Percentiles rank a stretch among this genome's conserved stretches.
These are phyloP conservation scores for Upupa epops DNA, from an alignment of 2,113 vertebrate species.

Conservation along the genomic window DNA sequence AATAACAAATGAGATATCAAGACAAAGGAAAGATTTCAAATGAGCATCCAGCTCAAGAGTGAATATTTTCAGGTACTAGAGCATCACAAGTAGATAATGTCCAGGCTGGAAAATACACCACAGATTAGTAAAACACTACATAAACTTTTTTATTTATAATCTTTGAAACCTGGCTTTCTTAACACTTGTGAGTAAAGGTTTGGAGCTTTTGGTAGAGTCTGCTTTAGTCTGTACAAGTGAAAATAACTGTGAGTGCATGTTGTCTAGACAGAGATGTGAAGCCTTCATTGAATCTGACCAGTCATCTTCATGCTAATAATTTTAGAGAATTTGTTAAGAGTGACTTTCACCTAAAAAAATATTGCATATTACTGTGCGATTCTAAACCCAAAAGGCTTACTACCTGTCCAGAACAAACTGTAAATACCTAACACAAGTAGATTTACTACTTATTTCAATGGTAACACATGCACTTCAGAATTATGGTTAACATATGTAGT, in stretches of 20 bases:
- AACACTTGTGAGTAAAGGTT: neutral
- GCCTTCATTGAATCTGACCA: neutral
- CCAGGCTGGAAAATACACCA: neutral
- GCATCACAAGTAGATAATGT: neutral
- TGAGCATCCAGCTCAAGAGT: neutral
- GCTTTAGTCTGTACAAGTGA: neutral
- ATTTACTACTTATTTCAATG: neutral
- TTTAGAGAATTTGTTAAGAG: neutral
- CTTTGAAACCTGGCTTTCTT: neutral
- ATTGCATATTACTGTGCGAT: neutral
- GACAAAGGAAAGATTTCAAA: neutral
- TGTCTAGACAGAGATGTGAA: neutral
- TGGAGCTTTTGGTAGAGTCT: neutral
- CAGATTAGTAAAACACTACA: neutral
- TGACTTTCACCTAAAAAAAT: neutral
- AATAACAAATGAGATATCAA: neutral
- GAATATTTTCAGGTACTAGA: neutral
- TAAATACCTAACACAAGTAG: neutral
- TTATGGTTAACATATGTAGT: neutral
- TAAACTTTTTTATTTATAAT: neutral
- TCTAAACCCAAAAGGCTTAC: neutral
- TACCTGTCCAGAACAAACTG: neutral
- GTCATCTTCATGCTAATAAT: neutral
- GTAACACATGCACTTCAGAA: neutral
- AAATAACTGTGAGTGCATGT: neutral